Conservation (phyloP, 2,888 invertebrate species). For the Apantesis nais region DNA sequence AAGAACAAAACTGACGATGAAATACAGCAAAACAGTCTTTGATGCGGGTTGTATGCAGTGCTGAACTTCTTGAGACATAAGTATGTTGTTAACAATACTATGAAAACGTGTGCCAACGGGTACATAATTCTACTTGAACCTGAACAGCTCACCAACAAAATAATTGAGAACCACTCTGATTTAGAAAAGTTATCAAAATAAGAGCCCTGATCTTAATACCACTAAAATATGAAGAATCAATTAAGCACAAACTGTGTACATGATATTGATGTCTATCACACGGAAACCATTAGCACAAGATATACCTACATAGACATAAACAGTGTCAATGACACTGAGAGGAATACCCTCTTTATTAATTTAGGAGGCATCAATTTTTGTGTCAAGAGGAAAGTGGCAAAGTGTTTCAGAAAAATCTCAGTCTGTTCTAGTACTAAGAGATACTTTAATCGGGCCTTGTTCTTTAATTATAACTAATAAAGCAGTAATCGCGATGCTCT, state of each 20-base stretch:
- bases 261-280: background rate
- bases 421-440: slow-evolving; percentile 17
- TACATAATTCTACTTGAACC: background rate
- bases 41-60: too few species aligned
- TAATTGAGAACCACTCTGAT: background rate
- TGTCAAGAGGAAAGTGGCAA: background rate
- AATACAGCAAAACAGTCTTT: too few species aligned
- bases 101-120: background rate
- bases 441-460: slow-evolving; percentile 48
- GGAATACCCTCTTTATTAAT: background rate
- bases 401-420: background rate
- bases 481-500: slow-evolving; percentile 73
- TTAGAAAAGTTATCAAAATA: background rate
- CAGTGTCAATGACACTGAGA: background rate
- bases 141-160: background rate
- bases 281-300: background rate
- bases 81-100: too few species aligned
- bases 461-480: slow-evolving; percentile 68
- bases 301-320: background rate
- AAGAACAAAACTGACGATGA: too few species aligned
- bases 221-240: background rate
- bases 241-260: background rate
- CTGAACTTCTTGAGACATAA: too few species aligned
- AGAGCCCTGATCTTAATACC: background rate
- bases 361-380: background rate